Conservation (phyloP, 2,797 vertebrate genomes). For the Hylomyscus alleni region DNA sequence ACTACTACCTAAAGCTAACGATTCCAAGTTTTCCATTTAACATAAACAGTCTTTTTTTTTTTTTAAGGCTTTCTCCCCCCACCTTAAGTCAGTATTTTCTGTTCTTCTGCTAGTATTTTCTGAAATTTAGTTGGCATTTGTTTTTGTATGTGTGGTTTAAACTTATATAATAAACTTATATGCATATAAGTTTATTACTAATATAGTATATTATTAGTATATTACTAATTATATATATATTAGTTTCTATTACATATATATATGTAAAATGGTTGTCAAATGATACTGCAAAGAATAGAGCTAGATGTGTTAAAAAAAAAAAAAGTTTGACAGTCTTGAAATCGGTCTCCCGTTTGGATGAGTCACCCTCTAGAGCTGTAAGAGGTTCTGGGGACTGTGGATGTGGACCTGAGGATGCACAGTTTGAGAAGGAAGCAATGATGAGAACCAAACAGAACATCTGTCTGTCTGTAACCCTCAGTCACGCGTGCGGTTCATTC, state of each 20-base stretch:
- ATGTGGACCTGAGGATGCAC: constrained; percentile 22
- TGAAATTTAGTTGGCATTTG: constrained; percentile 41
- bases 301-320: not conserved
- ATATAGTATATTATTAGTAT: too few species aligned
- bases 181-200: too few species aligned
- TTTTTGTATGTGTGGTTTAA: constrained; percentile 29
- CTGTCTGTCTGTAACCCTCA: not conserved
- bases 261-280: constrained; percentile 34
- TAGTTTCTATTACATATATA: not conserved
- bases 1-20: not conserved
- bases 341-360: constrained; percentile 8
- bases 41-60: not conserved
- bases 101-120: constrained; percentile 31
- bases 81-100: not conserved
- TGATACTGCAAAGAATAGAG: not conserved
- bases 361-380: not conserved
- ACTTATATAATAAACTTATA: not conserved
- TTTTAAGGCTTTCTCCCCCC: not conserved
- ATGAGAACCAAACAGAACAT: constrained; percentile 2
- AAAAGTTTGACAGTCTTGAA: constrained; percentile 34
- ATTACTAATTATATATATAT: too few species aligned
- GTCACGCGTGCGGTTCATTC: not conserved
- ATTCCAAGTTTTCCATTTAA: constrained; percentile 28
- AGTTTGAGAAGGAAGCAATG: not conserved
- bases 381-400: not conserved